A percentile compares a stretch with the other conserved stretches of the same genome.
These are phyloP conservation scores for Trichacis sp. DNA, from an alignment of 2,888 invertebrate species.

Conservation along the genomic window DNA sequence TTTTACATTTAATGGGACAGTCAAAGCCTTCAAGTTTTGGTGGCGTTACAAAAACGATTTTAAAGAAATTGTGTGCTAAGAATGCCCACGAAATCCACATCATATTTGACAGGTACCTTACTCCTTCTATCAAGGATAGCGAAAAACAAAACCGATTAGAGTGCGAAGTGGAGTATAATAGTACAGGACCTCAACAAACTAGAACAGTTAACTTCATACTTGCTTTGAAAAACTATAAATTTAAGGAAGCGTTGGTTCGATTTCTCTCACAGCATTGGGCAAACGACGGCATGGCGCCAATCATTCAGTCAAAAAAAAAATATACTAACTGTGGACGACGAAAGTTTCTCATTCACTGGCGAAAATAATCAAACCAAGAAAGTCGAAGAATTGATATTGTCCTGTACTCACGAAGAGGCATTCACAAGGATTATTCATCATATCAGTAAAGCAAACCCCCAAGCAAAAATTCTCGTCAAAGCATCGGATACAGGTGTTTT, in stretches of 20 bases:
- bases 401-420: slow-evolving; percentile 43
- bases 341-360: background rate
- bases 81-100: slow-evolving; percentile 49
- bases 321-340: background rate
- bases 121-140: slow-evolving; percentile 30
- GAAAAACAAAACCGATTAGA: slow-evolving; percentile 18
- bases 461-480: slow-evolving; percentile 48
- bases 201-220: slow-evolving; percentile 1
- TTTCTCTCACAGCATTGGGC: slow-evolving; percentile 3
- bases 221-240: background rate
- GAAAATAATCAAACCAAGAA: background rate
- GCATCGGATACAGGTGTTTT: slow-evolving; percentile 49
- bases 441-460: slow-evolving; percentile 31
- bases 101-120: slow-evolving; percentile 53
- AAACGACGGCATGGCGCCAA: background rate
- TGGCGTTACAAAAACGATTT: slow-evolving; percentile 49
- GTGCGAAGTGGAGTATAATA: background rate
- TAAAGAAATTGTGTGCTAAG: slow-evolving; percentile 48
- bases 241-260: slow-evolving; percentile 1
- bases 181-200: slow-evolving; percentile 6
- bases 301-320: slow-evolving; percentile 4
- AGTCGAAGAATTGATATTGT: background rate
- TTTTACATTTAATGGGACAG: slow-evolving; percentile 45
- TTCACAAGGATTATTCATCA: slow-evolving; percentile 51
- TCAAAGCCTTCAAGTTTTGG: slow-evolving; percentile 50